A percentile compares a stretch with the other conserved stretches of the same genome.
These are phyloP conservation scores for Channa striata DNA, from an alignment of 2,797 vertebrate genomes.

Conservation along the genomic window DNA sequence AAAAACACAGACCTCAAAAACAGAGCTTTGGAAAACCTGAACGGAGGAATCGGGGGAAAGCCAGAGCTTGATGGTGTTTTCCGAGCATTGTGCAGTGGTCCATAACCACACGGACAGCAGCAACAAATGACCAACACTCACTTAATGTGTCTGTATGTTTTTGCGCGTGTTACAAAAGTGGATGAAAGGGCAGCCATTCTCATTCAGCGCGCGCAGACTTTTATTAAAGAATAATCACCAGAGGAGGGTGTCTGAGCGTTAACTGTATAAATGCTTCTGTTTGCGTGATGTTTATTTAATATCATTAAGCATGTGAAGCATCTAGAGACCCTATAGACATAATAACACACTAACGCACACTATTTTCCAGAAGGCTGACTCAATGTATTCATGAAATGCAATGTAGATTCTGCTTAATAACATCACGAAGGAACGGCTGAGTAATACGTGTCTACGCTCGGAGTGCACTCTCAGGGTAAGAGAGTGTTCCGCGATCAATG, in stretches of 20 bases:
- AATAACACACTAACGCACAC: constrained; percentile 57
- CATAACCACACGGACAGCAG: constrained; percentile 49
- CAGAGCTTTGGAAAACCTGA: constrained; percentile 35
- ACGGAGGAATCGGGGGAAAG: constrained; percentile 47
- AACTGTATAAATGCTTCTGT: constrained; percentile 18
- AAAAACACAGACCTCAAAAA: constrained; percentile 50
- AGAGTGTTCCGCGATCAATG: constrained; percentile 35
- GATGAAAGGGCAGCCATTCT: constrained; percentile 4
- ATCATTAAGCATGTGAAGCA: constrained; percentile 46
- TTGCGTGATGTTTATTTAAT: constrained; percentile 47
- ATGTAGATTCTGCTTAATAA: constrained; percentile 56
- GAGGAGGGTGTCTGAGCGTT: background rate
- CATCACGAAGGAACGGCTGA: constrained; percentile 42
- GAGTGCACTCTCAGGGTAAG: constrained; percentile 30
- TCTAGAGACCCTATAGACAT: constrained; percentile 55
- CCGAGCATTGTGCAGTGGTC: constrained; percentile 41
- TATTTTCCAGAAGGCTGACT: constrained; percentile 69
- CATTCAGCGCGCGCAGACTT: constrained; percentile 28
- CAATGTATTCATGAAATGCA: constrained; percentile 72
- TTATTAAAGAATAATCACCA: constrained; percentile 29
- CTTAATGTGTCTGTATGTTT: constrained; percentile 21
- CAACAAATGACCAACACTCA: constrained; percentile 46
- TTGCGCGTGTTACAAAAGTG: constrained; percentile 20
- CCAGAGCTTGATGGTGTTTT: constrained; percentile 39
- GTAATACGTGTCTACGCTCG: constrained; percentile 45